Evolutionary conservation across 2,797 vertebrate species (phyloP).

Genomic region (Erithacus rubecula): DNA sequence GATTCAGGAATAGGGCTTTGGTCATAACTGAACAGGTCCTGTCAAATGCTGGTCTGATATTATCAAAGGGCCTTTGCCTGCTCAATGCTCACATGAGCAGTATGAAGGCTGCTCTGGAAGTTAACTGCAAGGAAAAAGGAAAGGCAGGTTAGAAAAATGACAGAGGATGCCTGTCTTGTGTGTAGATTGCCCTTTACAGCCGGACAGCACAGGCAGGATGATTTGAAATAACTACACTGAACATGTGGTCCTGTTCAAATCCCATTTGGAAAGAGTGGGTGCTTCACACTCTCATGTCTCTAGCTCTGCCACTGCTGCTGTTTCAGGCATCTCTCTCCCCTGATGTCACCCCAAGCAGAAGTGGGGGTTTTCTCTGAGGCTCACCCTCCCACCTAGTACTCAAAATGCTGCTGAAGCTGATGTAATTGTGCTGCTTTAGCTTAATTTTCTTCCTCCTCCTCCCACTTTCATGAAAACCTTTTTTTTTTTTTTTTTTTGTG

Average conservation of each 20-base stretch:
- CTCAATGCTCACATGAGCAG: background rate
- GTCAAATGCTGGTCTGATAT: background rate
- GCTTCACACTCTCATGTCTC: background rate
- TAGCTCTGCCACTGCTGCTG: background rate
- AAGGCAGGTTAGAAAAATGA: background rate
- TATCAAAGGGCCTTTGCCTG: background rate
- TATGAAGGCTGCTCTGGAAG: background rate
- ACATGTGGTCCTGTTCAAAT: background rate
- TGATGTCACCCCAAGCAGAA: background rate
- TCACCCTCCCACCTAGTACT: background rate
- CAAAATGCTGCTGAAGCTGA: background rate
- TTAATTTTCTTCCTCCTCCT: slow-evolving; percentile 23
- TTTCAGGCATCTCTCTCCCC: background rate
- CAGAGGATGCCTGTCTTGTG: background rate
- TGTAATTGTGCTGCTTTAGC: background rate
- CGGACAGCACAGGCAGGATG: background rate
- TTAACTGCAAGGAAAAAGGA: background rate
- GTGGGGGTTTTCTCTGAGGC: background rate
- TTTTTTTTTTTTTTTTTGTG: background rate
- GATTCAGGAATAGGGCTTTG: background rate
- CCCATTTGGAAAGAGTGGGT: background rate
- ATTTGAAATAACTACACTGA: background rate
- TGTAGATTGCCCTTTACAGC: background rate
- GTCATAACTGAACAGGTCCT: background rate
- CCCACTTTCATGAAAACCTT: background rate